Base-by-base conservation (phyloP, 2,113 vertebrate species). In the Cynoglossus semilaevis region DNA sequence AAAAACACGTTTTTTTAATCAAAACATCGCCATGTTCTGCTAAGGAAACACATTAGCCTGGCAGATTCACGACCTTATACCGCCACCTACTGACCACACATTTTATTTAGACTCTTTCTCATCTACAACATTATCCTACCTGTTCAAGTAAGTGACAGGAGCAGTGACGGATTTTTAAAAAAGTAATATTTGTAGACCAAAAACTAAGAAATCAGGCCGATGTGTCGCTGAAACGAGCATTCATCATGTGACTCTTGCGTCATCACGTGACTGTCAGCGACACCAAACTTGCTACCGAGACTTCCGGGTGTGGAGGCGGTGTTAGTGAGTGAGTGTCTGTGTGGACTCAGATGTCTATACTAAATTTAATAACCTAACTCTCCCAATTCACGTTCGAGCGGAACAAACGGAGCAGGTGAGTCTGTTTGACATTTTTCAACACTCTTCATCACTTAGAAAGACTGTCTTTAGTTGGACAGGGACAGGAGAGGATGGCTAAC, bases 171-270 rank as follows among this genome's bases (percentile, higher is more conserved):
- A 14, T 4, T 12, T 41, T 11, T 3, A 12, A 15, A 0, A 13
- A 52, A 15, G 10, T 9, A 0, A 45, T 2, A 6, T 60, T 4
- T 51, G 11, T 44, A 34, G 14, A 3, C 1, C 3, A 2, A 8
- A 42, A 6, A 16, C 18, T 12, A 41, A 37, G 17, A 38, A 50
- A 6, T 52, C 0, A 50, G 15, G 16, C 4, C 48, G 7, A 38
- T 12, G 9, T 64, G 65, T 63, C 53, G 19, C 59, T 51, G 19
- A 59, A 37, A 22, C 10, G 43, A 16, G 44, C 47, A 43, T 8
- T 3, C 37, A n/a, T 82, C 84, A 86, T 69, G 77, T 84, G 86
- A 85, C 51, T 16, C 15, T 0, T 43, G 36, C 61, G 58, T 70
- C 19, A n/a, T 75, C 81, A 80, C 42, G 76, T 87, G 79, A 84